Base-by-base conservation (phyloP, 2,113 vertebrate genomes). In the Conger conger region DNA sequence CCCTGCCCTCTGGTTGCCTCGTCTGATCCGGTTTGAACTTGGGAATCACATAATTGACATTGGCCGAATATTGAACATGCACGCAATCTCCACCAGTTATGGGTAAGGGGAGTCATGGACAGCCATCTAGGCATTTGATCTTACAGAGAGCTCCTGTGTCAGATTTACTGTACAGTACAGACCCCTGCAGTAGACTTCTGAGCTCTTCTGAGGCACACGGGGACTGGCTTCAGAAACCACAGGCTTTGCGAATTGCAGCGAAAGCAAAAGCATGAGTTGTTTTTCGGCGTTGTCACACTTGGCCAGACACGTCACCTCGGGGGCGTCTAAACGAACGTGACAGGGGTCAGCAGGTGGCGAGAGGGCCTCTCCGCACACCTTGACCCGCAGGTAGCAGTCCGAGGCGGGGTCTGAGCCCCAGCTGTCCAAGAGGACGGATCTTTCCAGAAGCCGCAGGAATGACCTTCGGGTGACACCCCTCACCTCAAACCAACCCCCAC, bases 31-130 rank as follows among this genome's bases (percentile, higher is more conserved):
- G 35, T 5, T 84, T 57, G 50, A 33, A 37, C 76, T 11, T 42
- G 73, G 42, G 68, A 42, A 83, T 27, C 33, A 73, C 76, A 18
- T 40, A 54, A 23, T 35, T 84, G 76, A 78, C 42, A 76, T 84
- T 35, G 50, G 23, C 7, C 13, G 77, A 54, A 57, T 78, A 33
- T 76, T 63, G 37, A 63, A 84, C 45, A 23, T 33, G 18, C 76
- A 38, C 20, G 15, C 35, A 63, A 68, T 78, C 36, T 73, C 68
- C n/a, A 33, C 68, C 15, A 38, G 57, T 11, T 15, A 37, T 23
- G 6, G 45, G 45, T 8, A 68, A 23, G 54, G 54, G 27, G 40
- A 1, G 2, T 54, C 45, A 1, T 6, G 23, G 38, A 27, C 37
- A 79, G 23, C 78, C 23, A 15, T 27, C 23, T 36, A 36, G 35